These are phyloP conservation scores for Lepus americanus DNA, from an alignment of 2,113 vertebrate genomes.

Conservation along the genomic window DNA sequence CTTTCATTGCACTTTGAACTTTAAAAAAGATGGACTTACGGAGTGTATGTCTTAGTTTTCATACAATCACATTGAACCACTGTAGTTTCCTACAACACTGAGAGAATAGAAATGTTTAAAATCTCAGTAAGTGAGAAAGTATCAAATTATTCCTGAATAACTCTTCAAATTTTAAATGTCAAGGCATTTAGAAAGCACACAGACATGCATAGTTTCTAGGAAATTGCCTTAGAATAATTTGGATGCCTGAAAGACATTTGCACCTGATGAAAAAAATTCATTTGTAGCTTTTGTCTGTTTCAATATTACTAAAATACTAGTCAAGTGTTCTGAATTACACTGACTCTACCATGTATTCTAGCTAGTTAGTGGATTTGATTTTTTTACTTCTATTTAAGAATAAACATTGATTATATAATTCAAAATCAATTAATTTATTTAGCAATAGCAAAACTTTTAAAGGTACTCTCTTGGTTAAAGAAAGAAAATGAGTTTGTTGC, in stretches of 20 bases:
- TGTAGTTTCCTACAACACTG: neutral
- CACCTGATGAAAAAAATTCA: neutral
- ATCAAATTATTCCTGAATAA: slow-evolving; percentile 33
- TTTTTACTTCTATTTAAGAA: neutral
- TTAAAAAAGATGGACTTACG: neutral
- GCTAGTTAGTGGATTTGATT: neutral
- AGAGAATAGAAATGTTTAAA: neutral
- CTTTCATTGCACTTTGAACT: neutral
- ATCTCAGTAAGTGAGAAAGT: slow-evolving; percentile 9
- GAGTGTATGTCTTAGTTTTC: neutral
- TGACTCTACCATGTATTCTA: neutral
- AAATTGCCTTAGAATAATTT: neutral
- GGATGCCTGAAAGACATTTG: neutral
- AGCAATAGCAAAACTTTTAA: neutral
- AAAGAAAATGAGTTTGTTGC: slow-evolving; percentile 8
- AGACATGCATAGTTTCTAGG: neutral
- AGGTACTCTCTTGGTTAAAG: neutral
- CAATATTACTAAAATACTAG: slow-evolving; percentile 41
- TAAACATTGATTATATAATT: slow-evolving; percentile 4
- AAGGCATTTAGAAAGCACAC: slow-evolving; percentile 40
- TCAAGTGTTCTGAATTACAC: neutral
- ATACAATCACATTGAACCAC: neutral
- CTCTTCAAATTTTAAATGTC: slow-evolving; percentile 1
- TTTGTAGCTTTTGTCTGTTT: neutral
- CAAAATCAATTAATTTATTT: slow-evolving; percentile 5